phyloP scores from a whole-genome alignment of 2,797 vertebrate species.

The Crocidura indochinensis region DNA sequence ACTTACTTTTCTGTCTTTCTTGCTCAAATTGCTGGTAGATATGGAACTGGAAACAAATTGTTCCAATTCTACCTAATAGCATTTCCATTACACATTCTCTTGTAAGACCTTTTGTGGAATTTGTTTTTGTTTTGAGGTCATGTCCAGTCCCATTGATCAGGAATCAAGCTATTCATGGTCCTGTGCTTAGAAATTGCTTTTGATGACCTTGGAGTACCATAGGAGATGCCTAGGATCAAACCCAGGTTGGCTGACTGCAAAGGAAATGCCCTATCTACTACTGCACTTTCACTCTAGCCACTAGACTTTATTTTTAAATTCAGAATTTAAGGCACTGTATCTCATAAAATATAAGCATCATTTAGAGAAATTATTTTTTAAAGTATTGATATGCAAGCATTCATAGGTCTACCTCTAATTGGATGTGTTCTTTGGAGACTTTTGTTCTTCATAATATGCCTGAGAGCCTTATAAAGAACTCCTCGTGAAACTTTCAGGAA shows the following conservation, averaged over 20 bases:
- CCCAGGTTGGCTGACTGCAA: too few relatives aligned
- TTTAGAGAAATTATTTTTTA: not conserved
- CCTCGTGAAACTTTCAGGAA: conserved; percentile 81
- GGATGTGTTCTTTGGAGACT: conserved; percentile 75
- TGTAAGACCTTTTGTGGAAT: not conserved
- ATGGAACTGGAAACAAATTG: not conserved
- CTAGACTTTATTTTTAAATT: not conserved
- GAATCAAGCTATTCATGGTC: too few relatives aligned
- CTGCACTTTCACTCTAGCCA: too few relatives aligned
- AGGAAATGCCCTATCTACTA: too few relatives aligned
- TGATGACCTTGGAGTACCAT: too few relatives aligned
- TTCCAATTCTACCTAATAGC: not conserved
- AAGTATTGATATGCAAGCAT: not conserved
- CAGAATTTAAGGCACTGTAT: not conserved
- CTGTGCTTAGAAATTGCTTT: too few relatives aligned
- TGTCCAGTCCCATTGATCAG: too few relatives aligned
- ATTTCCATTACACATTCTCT: not conserved
- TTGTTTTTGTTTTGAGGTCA: too few relatives aligned
- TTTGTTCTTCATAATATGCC: conserved; percentile 59
- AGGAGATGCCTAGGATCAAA: too few relatives aligned
- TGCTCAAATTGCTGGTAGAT: not conserved
- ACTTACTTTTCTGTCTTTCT: accelerated
- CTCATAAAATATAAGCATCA: not conserved
- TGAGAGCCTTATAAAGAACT: conserved; percentile 76
- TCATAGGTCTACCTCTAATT: conserved; percentile 67